phyloP scores from a whole-genome alignment of 1,140 invertebrate genomes.

The Agrypnia vestita region DNA sequence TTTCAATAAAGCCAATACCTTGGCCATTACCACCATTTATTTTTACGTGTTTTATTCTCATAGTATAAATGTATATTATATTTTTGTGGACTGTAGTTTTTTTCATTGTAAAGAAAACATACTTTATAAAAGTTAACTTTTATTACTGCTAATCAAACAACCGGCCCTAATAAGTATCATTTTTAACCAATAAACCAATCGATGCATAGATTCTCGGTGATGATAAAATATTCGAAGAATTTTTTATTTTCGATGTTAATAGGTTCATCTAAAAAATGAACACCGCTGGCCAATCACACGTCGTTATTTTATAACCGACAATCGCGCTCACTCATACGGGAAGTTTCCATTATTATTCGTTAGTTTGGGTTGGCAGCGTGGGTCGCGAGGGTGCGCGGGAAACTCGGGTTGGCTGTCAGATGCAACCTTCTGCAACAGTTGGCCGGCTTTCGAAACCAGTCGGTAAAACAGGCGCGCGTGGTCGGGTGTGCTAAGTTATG shows the following conservation, averaged over 20 bases:
- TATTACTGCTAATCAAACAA: no score
- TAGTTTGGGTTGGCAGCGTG: constrained; percentile 33
- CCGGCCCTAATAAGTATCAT: no score
- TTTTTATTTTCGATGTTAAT: neutral
- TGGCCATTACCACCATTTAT: no score
- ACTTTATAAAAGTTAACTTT: no score
- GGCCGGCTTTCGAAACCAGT: neutral
- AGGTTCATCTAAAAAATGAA: constrained; percentile 17
- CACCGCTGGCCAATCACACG: constrained; percentile 48
- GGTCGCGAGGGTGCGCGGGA: constrained; percentile 45
- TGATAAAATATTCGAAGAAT: no score
- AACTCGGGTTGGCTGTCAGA: neutral
- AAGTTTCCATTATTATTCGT: constrained; percentile 38
- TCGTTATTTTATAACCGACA: constrained; percentile 56
- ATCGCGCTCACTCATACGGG: constrained; percentile 49
- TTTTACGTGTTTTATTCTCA: no score
- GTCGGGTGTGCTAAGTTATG: neutral
- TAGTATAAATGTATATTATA: no score
- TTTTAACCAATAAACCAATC: no score
- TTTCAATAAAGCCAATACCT: no score
- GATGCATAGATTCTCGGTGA: no score
- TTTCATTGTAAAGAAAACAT: no score
- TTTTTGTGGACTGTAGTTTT: no score
- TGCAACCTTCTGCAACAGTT: constrained; percentile 20
- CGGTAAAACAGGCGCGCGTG: neutral